Evolutionary conservation across 2,797 vertebrate species (phyloP).

Genomic region (Gymnoscopelus microlampas): DNA sequence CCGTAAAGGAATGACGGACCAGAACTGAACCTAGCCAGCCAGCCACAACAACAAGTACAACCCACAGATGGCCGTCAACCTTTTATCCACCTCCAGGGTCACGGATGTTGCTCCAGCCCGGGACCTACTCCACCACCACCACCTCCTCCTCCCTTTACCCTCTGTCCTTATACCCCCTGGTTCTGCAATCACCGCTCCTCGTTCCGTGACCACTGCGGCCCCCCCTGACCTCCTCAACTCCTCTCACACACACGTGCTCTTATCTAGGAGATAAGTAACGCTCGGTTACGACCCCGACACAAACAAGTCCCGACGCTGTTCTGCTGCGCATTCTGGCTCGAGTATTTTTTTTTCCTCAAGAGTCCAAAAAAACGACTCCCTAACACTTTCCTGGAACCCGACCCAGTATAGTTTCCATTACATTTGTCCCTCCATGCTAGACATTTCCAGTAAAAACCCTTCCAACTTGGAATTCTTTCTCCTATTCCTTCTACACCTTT

Average conservation of each 20-base stretch:
- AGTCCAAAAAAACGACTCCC: conserved; percentile 45
- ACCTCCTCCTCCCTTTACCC: conserved; percentile 24
- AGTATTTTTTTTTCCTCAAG: conserved; percentile 28
- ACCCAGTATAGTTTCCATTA: conserved; percentile 55
- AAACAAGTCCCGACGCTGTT: conserved; percentile 6
- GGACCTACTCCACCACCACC: conserved; percentile 1
- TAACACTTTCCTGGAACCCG: conserved; percentile 49
- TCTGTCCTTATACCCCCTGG: conserved; percentile 26
- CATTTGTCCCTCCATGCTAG: conserved; percentile 28
- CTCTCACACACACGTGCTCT: conserved; percentile 12
- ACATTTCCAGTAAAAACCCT: conserved; percentile 49
- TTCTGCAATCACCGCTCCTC: conserved; percentile 30
- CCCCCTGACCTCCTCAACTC: conserved; percentile 22
- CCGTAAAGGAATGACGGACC: conserved; percentile 55
- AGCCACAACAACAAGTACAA: too few species aligned
- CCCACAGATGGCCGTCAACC: too few species aligned
- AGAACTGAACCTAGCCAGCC: conserved; percentile 25
- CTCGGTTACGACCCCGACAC: conserved; percentile 26
- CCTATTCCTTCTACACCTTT: conserved; percentile 35
- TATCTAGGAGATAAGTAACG: conserved; percentile 25
- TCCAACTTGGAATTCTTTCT: conserved; percentile 27
- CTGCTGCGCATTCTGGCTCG: conserved; percentile 44
- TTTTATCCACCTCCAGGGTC: conserved; percentile 13
- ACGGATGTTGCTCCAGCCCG: conserved; percentile 18
- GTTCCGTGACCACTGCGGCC: not conserved